phyloP scores from a whole-genome alignment of 2,888 invertebrate species.

The Dicranocentrus wangi region DNA sequence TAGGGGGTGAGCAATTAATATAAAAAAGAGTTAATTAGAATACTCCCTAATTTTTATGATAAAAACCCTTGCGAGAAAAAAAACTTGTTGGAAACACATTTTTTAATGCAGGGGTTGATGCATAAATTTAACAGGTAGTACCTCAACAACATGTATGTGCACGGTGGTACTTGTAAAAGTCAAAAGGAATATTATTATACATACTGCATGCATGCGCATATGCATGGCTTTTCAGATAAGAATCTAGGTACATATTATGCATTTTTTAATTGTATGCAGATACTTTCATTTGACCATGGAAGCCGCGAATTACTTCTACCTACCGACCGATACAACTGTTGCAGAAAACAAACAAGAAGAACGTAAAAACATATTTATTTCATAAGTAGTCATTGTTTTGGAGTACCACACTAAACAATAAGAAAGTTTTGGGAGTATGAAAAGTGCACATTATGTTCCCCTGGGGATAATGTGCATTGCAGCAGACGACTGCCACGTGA shows the following conservation, averaged over 20 bases:
- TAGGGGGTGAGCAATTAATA: slow-evolving; percentile 48
- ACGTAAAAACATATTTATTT: too few species aligned
- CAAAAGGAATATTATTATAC: too few species aligned
- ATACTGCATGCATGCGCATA: too few species aligned
- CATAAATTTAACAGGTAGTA: not conserved
- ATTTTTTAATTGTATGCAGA: too few species aligned
- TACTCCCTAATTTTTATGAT: too few species aligned
- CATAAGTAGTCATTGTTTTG: not conserved
- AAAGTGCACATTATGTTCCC: not conserved
- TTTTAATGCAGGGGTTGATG: not conserved
- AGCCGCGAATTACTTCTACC: too few species aligned
- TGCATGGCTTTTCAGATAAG: too few species aligned
- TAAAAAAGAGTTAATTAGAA: slow-evolving; percentile 37
- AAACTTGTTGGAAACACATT: not conserved
- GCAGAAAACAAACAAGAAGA: too few species aligned
- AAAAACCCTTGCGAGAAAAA: not conserved
- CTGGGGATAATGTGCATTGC: slow-evolving; percentile 3
- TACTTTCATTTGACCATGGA: too few species aligned
- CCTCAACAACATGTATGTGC: not conserved
- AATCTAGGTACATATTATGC: too few species aligned
- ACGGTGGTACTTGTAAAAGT: too few species aligned
- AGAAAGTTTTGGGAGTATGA: slow-evolving; percentile 7
- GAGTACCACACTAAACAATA: not conserved
- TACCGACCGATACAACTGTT: too few species aligned
- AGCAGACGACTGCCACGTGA: slow-evolving; percentile 43